Base-by-base conservation (phyloP, 1,140 invertebrate genomes). In the Brachionus calyciflorus region DNA sequence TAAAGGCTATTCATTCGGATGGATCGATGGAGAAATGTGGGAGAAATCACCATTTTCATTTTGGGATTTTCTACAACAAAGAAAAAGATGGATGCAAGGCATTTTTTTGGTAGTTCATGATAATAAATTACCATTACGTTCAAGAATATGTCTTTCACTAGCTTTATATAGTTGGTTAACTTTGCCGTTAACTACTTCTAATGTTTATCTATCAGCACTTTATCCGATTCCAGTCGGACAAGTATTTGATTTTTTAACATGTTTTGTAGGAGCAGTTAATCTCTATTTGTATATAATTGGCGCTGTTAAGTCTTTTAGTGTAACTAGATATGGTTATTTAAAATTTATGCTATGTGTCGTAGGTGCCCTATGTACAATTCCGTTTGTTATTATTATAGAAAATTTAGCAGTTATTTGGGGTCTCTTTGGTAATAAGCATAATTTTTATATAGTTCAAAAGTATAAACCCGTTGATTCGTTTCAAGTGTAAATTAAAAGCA, bases 251-350 rank as follows among this genome's bases (percentile, higher is more conserved):
- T 89, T 93, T 78, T 80, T 93, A 1, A 93, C 91, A 84, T 91
- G 91, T 49, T 96, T 96, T 81, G 91, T 93, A 78, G 92, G 90
- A 60, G 93, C 85, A 3, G 91, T 94, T 3, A 94, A 93, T 83
- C 90, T 96, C 80, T 97, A 96, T 83, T 94, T 97, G 90, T 97
- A 95, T 82, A 89, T 96, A 48, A 96, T 96, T 85, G 94, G 94
- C 78, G 93, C 96, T 0, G 89, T 96, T 28, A 96, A 96, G 83
- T 96, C 94, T 33, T 96, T 97, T 82, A 92, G 91, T 9, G 84
- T 95, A 0, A 90, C 92, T 81, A 89, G 93, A 79, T 91, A 93
- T 80, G 93, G 94, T 5, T 81, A 91, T 55, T 79, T 90, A 4
- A 89, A 90, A 82, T 94, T 93, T 83, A 80, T 90, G 33, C 83